These are phyloP conservation scores for Lomographa bimaculata DNA, from an alignment of 2,888 invertebrate genomes.

Conservation along the genomic window DNA sequence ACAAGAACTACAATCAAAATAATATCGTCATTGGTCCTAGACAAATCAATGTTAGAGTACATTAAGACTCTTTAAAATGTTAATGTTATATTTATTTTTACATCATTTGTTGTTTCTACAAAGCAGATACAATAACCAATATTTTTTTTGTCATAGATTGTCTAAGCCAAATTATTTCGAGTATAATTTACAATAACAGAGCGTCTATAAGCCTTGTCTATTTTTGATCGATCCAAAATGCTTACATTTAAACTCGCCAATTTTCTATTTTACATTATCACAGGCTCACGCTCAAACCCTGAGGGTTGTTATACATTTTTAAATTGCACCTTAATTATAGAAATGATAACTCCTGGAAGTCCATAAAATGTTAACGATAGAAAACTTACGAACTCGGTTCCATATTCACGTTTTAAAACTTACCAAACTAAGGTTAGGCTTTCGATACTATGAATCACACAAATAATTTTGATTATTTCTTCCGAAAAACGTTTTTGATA, in stretches of 20 bases:
- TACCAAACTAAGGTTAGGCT: conserved; percentile 47
- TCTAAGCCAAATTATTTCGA: conserved; percentile 21
- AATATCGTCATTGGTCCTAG: conserved; percentile 62
- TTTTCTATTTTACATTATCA: conserved; percentile 73
- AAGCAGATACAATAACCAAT: conserved; percentile 18
- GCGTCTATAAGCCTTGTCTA: conserved; percentile 59
- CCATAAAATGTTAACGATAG: conserved; percentile 35
- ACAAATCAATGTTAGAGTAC: conserved; percentile 41
- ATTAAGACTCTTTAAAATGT: conserved; percentile 36
- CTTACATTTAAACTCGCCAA: conserved; percentile 46
- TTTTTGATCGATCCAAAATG: conserved; percentile 41
- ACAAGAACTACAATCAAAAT: conserved; percentile 45
- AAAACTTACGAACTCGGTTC: conserved; percentile 57
- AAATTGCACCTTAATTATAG: conserved; percentile 69
- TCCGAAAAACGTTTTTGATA: conserved; percentile 3
- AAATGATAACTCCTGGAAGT: conserved; percentile 52
- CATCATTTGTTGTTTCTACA: conserved; percentile 31
- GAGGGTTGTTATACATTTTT: conserved; percentile 51
- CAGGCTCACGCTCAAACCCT: conserved; percentile 77
- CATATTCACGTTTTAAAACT: conserved; percentile 42
- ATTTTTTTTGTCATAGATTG: neutral
- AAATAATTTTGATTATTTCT: conserved; percentile 23
- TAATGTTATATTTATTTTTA: conserved; percentile 55
- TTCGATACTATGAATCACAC: conserved; percentile 48
- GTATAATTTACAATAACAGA: conserved; percentile 36